Conservation (phyloP, 2,797 vertebrate species). For the Streptopelia turtur region DNA sequence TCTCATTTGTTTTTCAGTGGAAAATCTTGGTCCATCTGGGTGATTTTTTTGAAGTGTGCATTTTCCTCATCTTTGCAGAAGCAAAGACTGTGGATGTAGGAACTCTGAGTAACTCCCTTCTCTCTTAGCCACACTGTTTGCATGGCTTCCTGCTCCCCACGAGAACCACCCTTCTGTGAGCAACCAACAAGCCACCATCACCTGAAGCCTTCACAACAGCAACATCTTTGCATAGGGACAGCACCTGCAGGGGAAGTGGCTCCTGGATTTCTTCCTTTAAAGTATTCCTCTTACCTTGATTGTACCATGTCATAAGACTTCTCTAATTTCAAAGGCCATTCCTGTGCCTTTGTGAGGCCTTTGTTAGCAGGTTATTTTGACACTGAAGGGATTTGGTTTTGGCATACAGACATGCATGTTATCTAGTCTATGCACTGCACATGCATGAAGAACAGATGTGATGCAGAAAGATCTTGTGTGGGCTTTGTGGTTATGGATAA, state of each 20-base stretch:
- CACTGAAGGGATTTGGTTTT: background rate
- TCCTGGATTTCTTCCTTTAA: background rate
- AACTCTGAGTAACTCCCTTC: background rate
- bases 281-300: background rate
- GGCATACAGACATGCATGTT: fast-evolving
- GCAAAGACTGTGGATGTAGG: background rate
- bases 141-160: background rate
- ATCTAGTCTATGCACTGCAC: background rate
- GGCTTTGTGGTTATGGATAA: background rate
- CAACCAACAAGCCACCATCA: background rate
- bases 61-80: background rate
- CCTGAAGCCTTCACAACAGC: background rate
- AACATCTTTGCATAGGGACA: background rate
- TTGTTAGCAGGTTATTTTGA: background rate
- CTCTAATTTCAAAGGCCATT: background rate
- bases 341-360: background rate
- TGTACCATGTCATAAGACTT: fast-evolving
- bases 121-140: background rate
- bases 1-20: background rate
- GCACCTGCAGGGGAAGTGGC: background rate
- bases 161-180: background rate
- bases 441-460: fast-evolving
- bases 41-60: background rate
- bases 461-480: background rate
- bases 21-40: background rate